These are phyloP conservation scores for Potamilus streckersoni DNA, from an alignment of 1,140 invertebrate genomes.

Conservation along the genomic window DNA sequence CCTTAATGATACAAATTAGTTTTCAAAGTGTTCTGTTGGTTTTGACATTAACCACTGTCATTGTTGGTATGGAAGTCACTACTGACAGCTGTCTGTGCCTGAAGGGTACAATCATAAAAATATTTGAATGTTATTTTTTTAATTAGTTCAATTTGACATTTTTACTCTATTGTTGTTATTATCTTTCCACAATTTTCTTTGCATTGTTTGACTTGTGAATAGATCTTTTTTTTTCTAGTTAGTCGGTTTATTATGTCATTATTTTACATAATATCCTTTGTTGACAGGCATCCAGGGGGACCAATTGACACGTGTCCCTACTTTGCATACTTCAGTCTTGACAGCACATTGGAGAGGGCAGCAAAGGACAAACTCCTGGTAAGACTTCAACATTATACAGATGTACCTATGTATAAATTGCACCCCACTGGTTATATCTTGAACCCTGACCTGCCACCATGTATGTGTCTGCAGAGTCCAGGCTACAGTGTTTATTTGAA, in stretches of 20 bases:
- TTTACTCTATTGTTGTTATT: neutral
- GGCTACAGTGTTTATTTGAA: too few species aligned
- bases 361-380: conserved; percentile 34
- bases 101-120: neutral
- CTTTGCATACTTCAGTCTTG: conserved; percentile 32
- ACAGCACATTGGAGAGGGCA: conserved; percentile 28
- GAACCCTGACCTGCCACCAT: too few species aligned
- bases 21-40: too few species aligned
- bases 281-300: conserved; percentile 26
- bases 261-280: neutral
- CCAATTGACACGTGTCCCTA: conserved; percentile 40
- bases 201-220: too few species aligned
- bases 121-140: too few species aligned
- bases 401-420: too few species aligned
- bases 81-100: too few species aligned
- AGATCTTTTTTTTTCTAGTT: neutral
- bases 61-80: too few species aligned
- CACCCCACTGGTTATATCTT: too few species aligned
- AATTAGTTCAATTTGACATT: neutral
- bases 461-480: too few species aligned
- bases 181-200: neutral
- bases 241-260: neutral
- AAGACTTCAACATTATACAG: neutral
- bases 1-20: too few species aligned
- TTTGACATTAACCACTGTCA: too few species aligned